Percentiles rank a stretch among this genome's conserved stretches.
phyloP scores from a whole-genome alignment of 2,797 vertebrate genomes.

The Myripristis murdjan region DNA sequence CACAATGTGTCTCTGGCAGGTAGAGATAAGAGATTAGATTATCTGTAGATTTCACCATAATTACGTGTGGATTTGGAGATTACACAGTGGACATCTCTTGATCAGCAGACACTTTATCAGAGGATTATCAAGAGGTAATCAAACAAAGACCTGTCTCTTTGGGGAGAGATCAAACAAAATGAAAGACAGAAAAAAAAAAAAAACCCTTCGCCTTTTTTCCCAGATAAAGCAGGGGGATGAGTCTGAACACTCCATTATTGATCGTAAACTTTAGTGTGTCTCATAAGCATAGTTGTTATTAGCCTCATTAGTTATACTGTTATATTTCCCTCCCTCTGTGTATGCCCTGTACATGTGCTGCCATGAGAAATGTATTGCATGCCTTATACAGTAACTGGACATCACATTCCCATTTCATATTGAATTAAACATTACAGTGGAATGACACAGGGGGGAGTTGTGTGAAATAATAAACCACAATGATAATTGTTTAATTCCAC shows the following conservation, averaged over 20 bases:
- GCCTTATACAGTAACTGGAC: background rate
- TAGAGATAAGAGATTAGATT: conserved; percentile 75
- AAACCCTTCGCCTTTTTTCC: conserved; percentile 40
- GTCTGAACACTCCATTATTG: background rate
- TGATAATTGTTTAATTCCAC: conserved; percentile 83
- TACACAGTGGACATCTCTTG: conserved; percentile 72
- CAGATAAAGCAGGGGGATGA: conserved; percentile 60
- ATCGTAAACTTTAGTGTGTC: background rate
- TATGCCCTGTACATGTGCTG: background rate
- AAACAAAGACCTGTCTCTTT: conserved; percentile 55
- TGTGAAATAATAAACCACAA: conserved; percentile 68
- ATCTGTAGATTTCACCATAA: conserved; percentile 76
- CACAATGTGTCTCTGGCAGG: conserved; percentile 47
- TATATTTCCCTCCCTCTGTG: background rate
- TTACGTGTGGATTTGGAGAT: conserved; percentile 80
- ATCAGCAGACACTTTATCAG: conserved; percentile 74
- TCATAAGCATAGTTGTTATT: background rate
- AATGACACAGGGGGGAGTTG: conserved; percentile 28
- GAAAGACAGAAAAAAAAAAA: conserved; percentile 50
- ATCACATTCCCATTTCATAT: background rate
- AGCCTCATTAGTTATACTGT: background rate
- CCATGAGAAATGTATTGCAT: background rate
- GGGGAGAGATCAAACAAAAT: conserved; percentile 43
- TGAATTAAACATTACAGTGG: conserved; percentile 26
- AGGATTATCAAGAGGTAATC: conserved; percentile 76